Evolutionary conservation across 2,113 vertebrate genomes (phyloP), one percentile per base, ranked within the genome.

Genomic region (Cyprinus carpio): DNA sequence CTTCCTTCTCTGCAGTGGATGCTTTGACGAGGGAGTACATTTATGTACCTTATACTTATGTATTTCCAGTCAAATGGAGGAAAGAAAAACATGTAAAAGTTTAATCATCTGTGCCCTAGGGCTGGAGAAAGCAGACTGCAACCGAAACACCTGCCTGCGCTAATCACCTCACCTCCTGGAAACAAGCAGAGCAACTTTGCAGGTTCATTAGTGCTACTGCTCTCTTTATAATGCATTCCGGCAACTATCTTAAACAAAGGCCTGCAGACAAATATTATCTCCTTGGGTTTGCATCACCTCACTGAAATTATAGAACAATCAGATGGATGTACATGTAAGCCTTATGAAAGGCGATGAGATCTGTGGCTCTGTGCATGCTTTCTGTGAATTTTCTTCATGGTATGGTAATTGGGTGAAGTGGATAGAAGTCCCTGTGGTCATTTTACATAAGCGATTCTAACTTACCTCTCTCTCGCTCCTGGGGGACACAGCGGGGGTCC

Each of bases 111-210:
- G 87, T 83, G 83, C 54, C 85, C 78, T 74, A 72, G 72, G 64
- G 85, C 82, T 77, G 54, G 31, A 51, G 69, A 64, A 72, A 81
- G 82, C 85, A 77, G 64, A 27, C 84, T 79, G 76, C 54, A 60
- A 69, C 34, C 13, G 46, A 78, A 87, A 87, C 87, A 84, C 87
- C 87, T 88, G 87, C 82, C 84, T 85, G 83, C 27, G 56, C 81
- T 87, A 88, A 88, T 88, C 83, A 87, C 82, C 87, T 88, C 78
- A 87, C 87, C 85, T 74, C 75, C 87, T 85, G 83, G 81, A 87
- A 82, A 87, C 87, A 88, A 86, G 72, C 56, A 65, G 85, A 82
- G 82, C 58, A 85, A 64, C 82, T 82, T 40, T 79, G 74, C 79
- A 72, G 78, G 71, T 87, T 88, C 82, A 88, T 88, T 88, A 88